Conservation (phyloP, 2,113 vertebrate species). For the Aptenodytes patagonicus region DNA sequence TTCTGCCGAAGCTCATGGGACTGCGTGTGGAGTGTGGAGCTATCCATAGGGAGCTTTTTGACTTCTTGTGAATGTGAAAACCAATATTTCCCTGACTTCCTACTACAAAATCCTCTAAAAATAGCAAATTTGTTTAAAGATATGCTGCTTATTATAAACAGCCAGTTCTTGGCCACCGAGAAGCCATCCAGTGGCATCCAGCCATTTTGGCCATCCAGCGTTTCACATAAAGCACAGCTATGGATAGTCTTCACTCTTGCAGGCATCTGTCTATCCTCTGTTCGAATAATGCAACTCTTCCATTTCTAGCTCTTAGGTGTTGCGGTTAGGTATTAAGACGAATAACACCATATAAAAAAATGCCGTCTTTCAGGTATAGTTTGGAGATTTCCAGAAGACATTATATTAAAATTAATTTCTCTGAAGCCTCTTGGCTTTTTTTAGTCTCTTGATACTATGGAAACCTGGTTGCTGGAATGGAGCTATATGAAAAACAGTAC, state of each 20-base stretch:
- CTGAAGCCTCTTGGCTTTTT: constrained; percentile 43
- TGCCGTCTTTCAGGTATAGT: neutral
- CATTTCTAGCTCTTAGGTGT: neutral
- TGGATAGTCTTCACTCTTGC: neutral
- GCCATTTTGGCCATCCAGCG: neutral
- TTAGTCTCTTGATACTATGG: constrained; percentile 61
- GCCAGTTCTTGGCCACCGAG: neutral
- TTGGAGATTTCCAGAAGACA: constrained; percentile 15
- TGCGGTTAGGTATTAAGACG: neutral
- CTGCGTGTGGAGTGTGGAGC: neutral
- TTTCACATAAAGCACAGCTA: neutral
- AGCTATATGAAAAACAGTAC: constrained; percentile 17
- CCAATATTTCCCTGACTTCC: neutral
- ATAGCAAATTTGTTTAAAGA: neutral
- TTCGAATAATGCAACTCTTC: neutral
- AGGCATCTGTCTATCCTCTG: neutral
- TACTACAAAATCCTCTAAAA: neutral
- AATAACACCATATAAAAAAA: neutral
- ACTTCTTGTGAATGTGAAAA: neutral
- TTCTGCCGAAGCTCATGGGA: neutral
- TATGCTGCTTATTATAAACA: neutral
- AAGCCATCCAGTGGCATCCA: neutral
- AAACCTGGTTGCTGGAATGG: constrained; percentile 38
- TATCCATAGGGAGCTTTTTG: neutral
- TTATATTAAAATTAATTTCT: constrained; percentile 55